A percentile compares a stretch with the other conserved stretches of the same genome.
Conservation (phyloP, 2,888 invertebrate genomes). For the Cosmia pyralina region DNA sequence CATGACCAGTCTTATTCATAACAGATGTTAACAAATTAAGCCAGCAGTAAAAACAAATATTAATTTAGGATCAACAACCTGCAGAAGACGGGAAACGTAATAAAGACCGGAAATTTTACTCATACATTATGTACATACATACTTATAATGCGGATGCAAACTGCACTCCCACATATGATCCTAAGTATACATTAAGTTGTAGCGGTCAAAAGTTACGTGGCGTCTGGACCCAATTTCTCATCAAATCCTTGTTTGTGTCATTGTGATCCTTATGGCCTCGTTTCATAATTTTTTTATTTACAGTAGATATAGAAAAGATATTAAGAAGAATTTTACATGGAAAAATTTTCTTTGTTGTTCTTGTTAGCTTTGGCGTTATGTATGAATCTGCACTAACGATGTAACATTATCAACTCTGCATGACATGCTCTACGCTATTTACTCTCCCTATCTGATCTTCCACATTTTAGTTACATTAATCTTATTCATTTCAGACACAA, state of each 20-base stretch:
- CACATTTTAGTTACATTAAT: neutral
- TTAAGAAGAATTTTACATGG: neutral
- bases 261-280: constrained; percentile 20
- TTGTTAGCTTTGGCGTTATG: no score
- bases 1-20: constrained; percentile 8
- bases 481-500: no score
- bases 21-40: neutral
- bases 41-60: constrained; percentile 34
- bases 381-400: no score
- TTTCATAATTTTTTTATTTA: no score
- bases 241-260: neutral
- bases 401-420: no score
- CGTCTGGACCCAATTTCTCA: constrained; percentile 27
- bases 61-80: constrained; percentile 55
- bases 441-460: no score
- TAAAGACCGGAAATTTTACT: constrained; percentile 55
- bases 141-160: constrained; percentile 64
- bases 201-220: constrained; percentile 36
- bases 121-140: constrained; percentile 55
- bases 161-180: constrained; percentile 56
- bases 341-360: no score
- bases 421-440: no score
- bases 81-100: constrained; percentile 51
- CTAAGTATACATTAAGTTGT: constrained; percentile 56
- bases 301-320: neutral